Conservation (phyloP, 1,140 invertebrate species). For the Phenacoccus solenopsis region DNA sequence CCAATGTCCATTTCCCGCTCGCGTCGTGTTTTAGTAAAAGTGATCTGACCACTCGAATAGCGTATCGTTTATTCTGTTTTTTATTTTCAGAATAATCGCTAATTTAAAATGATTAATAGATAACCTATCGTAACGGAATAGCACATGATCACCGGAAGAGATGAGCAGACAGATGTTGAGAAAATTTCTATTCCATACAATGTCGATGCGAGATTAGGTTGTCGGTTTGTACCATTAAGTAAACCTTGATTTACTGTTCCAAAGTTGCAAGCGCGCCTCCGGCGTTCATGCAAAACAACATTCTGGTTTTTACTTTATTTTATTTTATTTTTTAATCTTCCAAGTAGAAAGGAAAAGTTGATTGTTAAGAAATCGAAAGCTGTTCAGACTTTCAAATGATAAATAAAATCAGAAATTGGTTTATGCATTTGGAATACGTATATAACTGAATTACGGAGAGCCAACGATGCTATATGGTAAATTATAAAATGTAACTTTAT, state of each 20-base stretch:
- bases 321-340: background rate
- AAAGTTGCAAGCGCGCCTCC: background rate
- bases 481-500: too few relatives aligned
- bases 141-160: conserved; percentile 5
- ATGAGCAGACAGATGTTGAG: conserved; percentile 17
- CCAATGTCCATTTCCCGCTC: background rate
- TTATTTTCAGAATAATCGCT: conserved; percentile 14
- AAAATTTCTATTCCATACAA: conserved; percentile 9
- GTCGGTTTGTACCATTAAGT: conserved; percentile 5
- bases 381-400: conserved; percentile 12
- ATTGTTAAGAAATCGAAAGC: conserved; percentile 12
- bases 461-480: too few relatives aligned
- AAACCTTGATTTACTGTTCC: conserved; percentile 11
- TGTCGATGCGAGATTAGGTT: conserved; percentile 10
- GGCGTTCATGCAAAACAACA: conserved; percentile 10
- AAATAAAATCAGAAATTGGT: conserved; percentile 8
- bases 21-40: conserved; percentile 7
- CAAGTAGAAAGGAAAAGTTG: background rate
- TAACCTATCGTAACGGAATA: conserved; percentile 15
- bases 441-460: too few relatives aligned
- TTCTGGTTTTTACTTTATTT: conserved; percentile 3
- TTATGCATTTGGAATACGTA: too few relatives aligned
- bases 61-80: background rate
- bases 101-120: conserved; percentile 18
- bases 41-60: background rate